Conservation (phyloP, 2,113 vertebrate genomes). For the Phyllopteryx taeniolatus region DNA sequence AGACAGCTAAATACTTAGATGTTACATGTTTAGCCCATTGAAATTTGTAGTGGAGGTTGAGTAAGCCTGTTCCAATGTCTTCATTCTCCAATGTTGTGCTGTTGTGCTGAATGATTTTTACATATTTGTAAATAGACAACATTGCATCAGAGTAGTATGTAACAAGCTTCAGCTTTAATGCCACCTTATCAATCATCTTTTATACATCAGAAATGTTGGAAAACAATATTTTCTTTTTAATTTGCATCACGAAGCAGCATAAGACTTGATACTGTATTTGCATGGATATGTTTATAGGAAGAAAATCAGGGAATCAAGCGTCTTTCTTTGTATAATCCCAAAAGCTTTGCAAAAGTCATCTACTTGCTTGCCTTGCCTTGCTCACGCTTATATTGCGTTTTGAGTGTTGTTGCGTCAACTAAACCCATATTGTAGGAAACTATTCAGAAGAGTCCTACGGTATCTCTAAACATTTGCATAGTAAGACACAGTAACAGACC, state of each 20-base stretch:
- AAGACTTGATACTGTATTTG: slow-evolving; percentile 14
- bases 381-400: slow-evolving; percentile 61
- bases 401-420: slow-evolving; percentile 51
- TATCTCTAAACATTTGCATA: slow-evolving; percentile 63
- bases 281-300: slow-evolving; percentile 44
- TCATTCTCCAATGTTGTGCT: background rate
- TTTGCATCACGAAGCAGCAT: slow-evolving; percentile 33
- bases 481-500: slow-evolving; percentile 50
- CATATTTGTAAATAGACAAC: slow-evolving; percentile 9
- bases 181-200: slow-evolving; percentile 23
- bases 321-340: slow-evolving; percentile 45
- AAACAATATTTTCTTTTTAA: slow-evolving; percentile 6
- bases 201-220: slow-evolving; percentile 16
- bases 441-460: slow-evolving; percentile 52
- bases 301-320: slow-evolving; percentile 28
- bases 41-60: background rate
- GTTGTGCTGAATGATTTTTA: background rate
- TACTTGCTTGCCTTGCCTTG: slow-evolving; percentile 35
- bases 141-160: background rate
- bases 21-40: background rate
- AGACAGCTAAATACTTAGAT: background rate
- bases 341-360: slow-evolving; percentile 52
- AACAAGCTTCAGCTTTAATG: slow-evolving; percentile 13
- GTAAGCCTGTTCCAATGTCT: background rate
- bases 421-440: slow-evolving; percentile 48